Percentiles rank a stretch among this genome's conserved stretches.
These are phyloP conservation scores for Gavialis gangeticus DNA, from an alignment of 2,113 vertebrate species.

Conservation along the genomic window DNA sequence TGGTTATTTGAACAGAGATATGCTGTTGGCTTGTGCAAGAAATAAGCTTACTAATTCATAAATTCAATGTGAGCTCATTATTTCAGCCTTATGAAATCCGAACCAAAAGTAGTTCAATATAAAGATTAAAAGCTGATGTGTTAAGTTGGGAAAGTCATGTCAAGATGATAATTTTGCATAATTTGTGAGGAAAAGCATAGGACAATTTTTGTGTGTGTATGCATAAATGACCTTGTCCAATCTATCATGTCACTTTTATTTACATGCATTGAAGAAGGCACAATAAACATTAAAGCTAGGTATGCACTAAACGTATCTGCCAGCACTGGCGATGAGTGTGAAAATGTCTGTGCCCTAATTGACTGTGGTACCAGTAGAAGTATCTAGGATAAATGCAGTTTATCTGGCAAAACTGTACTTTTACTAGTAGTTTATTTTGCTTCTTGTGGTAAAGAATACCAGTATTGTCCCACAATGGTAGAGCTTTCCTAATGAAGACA, in stretches of 20 bases:
- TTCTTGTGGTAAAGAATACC: no score
- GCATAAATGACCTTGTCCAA: conserved; percentile 33
- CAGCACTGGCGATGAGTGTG: neutral
- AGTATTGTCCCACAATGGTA: no score
- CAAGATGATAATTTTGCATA: conserved; percentile 33
- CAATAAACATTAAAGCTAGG: neutral
- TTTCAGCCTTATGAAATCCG: neutral
- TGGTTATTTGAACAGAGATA: accelerated
- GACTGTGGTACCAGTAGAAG: neutral
- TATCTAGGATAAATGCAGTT: neutral
- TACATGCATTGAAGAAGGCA: conserved; percentile 27
- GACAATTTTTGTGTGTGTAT: conserved; percentile 1
- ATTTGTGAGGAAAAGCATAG: conserved; percentile 28
- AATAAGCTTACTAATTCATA: neutral
- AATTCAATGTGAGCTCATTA: neutral
- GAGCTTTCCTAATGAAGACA: no score
- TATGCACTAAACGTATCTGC: neutral
- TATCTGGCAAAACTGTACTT: neutral
- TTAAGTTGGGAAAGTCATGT: conserved; percentile 19
- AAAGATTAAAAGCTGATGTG: conserved; percentile 25
- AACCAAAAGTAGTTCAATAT: neutral
- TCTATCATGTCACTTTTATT: conserved; percentile 46
- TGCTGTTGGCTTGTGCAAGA: neutral
- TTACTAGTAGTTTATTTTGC: no score
- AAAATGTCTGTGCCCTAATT: neutral